A percentile compares a stretch with the other conserved stretches of the same genome.
Evolutionary conservation across 2,797 vertebrate genomes (phyloP).

Genomic region (Psittacula derbiana): DNA sequence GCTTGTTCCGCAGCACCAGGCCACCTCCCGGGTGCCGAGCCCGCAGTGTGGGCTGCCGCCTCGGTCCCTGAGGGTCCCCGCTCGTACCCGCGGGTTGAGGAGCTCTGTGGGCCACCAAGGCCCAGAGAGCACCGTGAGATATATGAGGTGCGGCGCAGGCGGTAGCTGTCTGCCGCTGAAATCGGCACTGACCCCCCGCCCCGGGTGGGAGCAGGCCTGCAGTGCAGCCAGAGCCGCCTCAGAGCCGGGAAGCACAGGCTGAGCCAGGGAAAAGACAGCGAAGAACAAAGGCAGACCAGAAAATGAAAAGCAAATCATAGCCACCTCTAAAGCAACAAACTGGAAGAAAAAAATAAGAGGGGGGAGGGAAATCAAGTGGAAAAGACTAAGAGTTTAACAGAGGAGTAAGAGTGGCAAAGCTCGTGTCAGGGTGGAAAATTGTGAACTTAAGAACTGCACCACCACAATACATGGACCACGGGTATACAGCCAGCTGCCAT

Average conservation of each 20-base stretch:
- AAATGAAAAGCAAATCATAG: background rate
- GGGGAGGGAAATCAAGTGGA: background rate
- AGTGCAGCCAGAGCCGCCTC: too few species aligned
- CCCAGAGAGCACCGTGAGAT: background rate
- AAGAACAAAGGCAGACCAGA: background rate
- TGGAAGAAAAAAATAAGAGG: background rate
- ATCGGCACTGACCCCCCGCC: too few species aligned
- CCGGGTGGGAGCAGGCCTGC: background rate
- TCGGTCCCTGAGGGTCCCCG: too few species aligned
- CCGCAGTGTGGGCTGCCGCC: too few species aligned
- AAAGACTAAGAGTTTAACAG: background rate
- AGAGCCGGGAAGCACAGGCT: fast-evolving
- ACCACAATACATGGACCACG: fast-evolving
- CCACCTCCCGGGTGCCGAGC: background rate
- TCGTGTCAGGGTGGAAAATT: fast-evolving
- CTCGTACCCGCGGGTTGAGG: background rate
- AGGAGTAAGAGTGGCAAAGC: background rate
- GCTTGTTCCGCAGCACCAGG: background rate
- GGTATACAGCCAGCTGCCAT: fast-evolving
- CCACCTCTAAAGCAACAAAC: background rate
- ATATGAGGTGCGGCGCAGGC: background rate
- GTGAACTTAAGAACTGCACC: fast-evolving
- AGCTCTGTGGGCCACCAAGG: background rate
- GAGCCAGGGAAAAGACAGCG: background rate
- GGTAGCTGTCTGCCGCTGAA: background rate